Conservation (phyloP, 2,888 invertebrate genomes). For the Lycaena phlaeas region DNA sequence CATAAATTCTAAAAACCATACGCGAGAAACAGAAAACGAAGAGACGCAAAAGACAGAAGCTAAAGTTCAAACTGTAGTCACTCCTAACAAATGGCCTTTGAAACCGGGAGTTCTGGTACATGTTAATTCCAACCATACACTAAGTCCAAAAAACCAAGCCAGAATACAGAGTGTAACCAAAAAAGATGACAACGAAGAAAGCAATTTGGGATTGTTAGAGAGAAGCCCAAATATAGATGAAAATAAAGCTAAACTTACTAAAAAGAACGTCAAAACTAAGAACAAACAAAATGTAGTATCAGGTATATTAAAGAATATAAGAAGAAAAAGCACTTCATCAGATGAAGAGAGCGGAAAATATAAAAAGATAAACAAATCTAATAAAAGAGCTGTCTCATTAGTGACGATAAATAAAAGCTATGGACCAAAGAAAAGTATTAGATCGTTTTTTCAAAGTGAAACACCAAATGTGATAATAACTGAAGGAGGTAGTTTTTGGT, state of each 20-base stretch:
- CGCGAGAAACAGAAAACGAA: slow-evolving; percentile 27
- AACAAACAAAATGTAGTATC: slow-evolving; percentile 50
- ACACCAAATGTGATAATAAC: slow-evolving; percentile 63
- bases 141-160: slow-evolving; percentile 71
- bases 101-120: slow-evolving; percentile 92
- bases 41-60: slow-evolving; percentile 37
- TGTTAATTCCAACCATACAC: slow-evolving; percentile 86
- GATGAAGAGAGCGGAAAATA: slow-evolving; percentile 63
- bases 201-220: slow-evolving; percentile 56
- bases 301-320: slow-evolving; percentile 49
- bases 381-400: slow-evolving; percentile 57
- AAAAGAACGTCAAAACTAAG: slow-evolving; percentile 53
- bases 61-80: slow-evolving; percentile 45
- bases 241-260: slow-evolving; percentile 27
- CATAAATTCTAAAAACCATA: slow-evolving; percentile 27
- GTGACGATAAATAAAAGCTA: slow-evolving; percentile 50
- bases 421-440: slow-evolving; percentile 48
- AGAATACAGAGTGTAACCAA: slow-evolving; percentile 36
- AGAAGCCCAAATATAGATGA: slow-evolving; percentile 37
- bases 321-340: slow-evolving; percentile 50
- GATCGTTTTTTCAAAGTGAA: slow-evolving; percentile 61
- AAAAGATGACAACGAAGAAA: slow-evolving; percentile 26
- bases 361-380: slow-evolving; percentile 61
- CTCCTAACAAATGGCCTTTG: slow-evolving; percentile 86
- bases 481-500: slow-evolving; percentile 60